Base-by-base conservation (phyloP, 2,113 vertebrate genomes). In the Bombycilla garrulus region DNA sequence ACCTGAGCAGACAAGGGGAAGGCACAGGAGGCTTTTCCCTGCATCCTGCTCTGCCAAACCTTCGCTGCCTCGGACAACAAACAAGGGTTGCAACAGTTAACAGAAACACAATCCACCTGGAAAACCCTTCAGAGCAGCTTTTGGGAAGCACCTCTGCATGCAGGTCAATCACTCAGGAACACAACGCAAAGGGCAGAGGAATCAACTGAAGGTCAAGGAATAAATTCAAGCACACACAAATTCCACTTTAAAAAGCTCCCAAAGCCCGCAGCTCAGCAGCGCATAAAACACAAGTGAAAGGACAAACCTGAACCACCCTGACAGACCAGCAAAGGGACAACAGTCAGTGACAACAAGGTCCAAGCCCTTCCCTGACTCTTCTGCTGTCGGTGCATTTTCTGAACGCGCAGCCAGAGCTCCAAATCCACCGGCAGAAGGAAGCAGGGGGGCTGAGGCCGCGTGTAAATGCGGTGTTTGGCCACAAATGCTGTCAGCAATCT, bases 371-470 rank as follows among this genome's bases (percentile, higher is more conserved):
- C 67, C 65, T 97, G 98, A 98, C 98, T 98, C 96, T 82, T 98
- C 78, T 96, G 97, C 92, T 97, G 97, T 60, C 50, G 90, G 15
- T 92, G 92, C 47, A 88, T 98, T 97, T 98, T 98, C 92, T 98
- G 97, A 81, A 98, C 96, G 3, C 94, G 97, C 23, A 97, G 77
- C 89, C 98, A 97, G 24, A 92, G 98, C 97, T 98, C 98, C 95
- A 98, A 61, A 36, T 95, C 93, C 70, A 98, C 87, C 2, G 98
- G 98, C 91, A 96, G 98, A 17, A 98, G 96, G 44, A 97, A 93
- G 4, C 98, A 97, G 44, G 40, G 88, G 4, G 98, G 98, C 62
- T 98, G 95, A 18, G 56, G 64, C 54, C 67, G 42, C 60, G 29
- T 2, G 31, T 1, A 78, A 78, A 71, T 8, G 20, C 26, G n/a